These are phyloP conservation scores for Mormyrus lacerda DNA, from an alignment of 2,113 vertebrate species.

Conservation along the genomic window DNA sequence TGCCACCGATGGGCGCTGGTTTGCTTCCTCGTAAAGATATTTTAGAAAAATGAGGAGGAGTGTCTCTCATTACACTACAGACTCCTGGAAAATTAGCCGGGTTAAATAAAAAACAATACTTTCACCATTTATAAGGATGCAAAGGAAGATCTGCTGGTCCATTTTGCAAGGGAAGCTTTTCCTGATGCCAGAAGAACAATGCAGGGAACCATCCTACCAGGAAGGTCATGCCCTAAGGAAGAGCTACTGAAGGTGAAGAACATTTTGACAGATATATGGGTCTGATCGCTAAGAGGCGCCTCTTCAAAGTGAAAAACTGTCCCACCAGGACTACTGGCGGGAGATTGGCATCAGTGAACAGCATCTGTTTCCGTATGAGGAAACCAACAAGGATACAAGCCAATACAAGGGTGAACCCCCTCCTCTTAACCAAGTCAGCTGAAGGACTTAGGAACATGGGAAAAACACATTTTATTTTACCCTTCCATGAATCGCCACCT, in stretches of 20 bases:
- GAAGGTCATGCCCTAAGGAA: neutral
- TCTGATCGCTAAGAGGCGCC: neutral
- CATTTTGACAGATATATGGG: neutral
- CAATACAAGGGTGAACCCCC: neutral
- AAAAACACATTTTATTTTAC: neutral
- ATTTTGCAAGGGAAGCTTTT: neutral
- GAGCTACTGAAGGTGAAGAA: neutral
- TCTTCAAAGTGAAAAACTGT: neutral
- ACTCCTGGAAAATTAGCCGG: neutral
- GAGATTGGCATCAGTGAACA: neutral
- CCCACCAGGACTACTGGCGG: neutral
- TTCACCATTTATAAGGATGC: neutral
- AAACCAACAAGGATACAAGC: neutral
- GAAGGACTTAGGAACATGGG: neutral
- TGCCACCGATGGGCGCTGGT: no score
- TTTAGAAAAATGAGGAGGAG: neutral
- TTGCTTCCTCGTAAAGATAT: neutral
- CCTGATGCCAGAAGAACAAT: neutral
- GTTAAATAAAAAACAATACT: neutral
- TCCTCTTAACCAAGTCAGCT: neutral
- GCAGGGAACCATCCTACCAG: neutral
- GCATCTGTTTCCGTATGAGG: neutral
- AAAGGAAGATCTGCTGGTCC: neutral
- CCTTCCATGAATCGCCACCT: neutral
- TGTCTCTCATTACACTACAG: neutral